A percentile compares a stretch with the other conserved stretches of the same genome.
These are phyloP conservation scores for Eulemur macaco DNA, from an alignment of 2,113 vertebrate species.

Conservation along the genomic window DNA sequence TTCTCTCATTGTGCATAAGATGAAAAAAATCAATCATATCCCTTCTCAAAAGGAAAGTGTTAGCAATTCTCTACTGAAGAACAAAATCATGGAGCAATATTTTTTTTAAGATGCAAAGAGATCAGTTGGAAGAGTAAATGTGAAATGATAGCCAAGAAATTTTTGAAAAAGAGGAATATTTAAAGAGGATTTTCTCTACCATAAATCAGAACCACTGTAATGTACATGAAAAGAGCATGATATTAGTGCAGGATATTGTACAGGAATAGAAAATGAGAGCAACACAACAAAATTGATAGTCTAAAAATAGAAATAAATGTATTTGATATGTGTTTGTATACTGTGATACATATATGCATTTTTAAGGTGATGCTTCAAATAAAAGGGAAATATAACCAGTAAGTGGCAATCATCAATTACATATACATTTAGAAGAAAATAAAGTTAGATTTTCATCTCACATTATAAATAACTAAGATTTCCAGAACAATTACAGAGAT, in stretches of 20 bases:
- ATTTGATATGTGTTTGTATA: background rate
- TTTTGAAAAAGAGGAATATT: background rate
- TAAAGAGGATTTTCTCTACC: background rate
- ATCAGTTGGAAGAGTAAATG: slow-evolving; percentile 16
- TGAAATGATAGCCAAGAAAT: background rate
- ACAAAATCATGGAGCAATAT: background rate
- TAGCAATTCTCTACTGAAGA: slow-evolving; percentile 14
- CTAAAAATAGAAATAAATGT: background rate
- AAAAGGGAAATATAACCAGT: background rate
- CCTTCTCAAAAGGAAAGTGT: slow-evolving; percentile 36
- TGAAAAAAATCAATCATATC: background rate
- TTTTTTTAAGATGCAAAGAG: slow-evolving; percentile 49
- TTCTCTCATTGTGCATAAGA: background rate
- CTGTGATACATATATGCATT: background rate
- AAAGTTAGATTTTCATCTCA: background rate
- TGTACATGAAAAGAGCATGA: background rate
- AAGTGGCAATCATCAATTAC: background rate
- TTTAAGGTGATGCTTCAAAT: slow-evolving; percentile 20
- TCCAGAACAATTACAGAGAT: background rate
- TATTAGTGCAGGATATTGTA: background rate
- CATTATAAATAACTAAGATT: background rate
- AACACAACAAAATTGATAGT: background rate
- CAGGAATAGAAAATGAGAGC: background rate
- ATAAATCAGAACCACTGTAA: slow-evolving; percentile 15
- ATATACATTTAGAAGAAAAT: slow-evolving; percentile 1